Base-by-base conservation (phyloP, 2,888 invertebrate genomes). In the Caenorhabditis sulstoni region DNA sequence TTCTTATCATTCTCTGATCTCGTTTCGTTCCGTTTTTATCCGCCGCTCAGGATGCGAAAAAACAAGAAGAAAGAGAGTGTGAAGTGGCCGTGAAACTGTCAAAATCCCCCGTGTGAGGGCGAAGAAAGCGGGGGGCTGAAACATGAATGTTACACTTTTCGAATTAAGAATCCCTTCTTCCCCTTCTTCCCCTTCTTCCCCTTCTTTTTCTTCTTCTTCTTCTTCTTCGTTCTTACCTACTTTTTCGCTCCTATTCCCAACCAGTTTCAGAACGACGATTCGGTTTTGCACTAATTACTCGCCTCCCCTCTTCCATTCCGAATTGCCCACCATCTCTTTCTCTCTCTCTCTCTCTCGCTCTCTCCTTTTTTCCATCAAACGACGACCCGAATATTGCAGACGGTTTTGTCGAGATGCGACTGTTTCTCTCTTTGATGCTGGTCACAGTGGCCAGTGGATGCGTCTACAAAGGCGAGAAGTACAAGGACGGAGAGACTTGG, bases 401-500 rank as follows among this genome's bases (percentile, higher is more conserved):
- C n/a, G n/a, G n/a, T n/a, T n/a, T n/a, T n/a, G n/a, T n/a, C n/a
- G 41, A 41, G 29, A 41, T 41, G 41, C 41, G 14, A 11, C 29
- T 53, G 35, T 12, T 39, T 16, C 14, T 45, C 12, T 41, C 39
- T 9, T 37, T 70, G 47, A 22, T 71, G 8, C 7, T 71, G 23
- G 44, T 20, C 11, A 9, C 23, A n/a, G 18, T 47, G 7, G 39
- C 49, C 14, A 49, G 53, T 44, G 74, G 68, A 59, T 85, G 85
- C 57, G 67, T 82, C 18, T 81, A 83, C 64, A 83, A 83, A 53
- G 79, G 77, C 50, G 70, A 83, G 41, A 76, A 81, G 44, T 81
- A 81, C 57, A 76, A 79, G 29, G 74, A 84, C 55, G 82, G 80
- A 49, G 85, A 83, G 45, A 85, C 85, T 37, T 85, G 83, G 83